Base-by-base conservation (phyloP, 2,888 invertebrate species). In the Halocaridina rubra region DNA sequence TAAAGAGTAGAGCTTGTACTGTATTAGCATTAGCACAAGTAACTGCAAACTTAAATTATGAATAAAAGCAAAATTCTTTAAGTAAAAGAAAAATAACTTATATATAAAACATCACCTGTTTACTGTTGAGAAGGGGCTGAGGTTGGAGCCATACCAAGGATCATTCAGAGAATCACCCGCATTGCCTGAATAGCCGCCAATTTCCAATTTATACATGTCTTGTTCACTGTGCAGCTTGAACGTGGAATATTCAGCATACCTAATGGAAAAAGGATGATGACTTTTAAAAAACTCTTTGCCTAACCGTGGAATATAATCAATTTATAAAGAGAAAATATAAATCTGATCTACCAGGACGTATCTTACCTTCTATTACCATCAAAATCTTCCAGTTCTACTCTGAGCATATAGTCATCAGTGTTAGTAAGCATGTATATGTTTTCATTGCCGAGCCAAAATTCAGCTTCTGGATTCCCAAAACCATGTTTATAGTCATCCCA, bases 401-500 rank as follows among this genome's bases (percentile, higher is more conserved):
- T 91, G 0, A 97, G 92, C 91, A 95, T 94, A 90, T 97, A 97
- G 90, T 97, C 96, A 90, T 97, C 97, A 90, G 97, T 96, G 90
- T 96, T 96, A 57, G 97, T 97, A 69, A 97, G 92, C 96, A 97
- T 96, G 91, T 96, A 97, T 88, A 97, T 97, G 90, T 97, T 97
- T 91, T 97, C 96, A 90, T 97, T 97, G 77, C 97, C 97, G 30
- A 97, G 93, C 97, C 97, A 97, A 91, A 97, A 96, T 91, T 97
- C 97, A 90, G 95, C 95, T 88, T 94, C 94, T 0, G 96, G 95
- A 92, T 97, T 96, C 2, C 97, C 97, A 90, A 97, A 97, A 0
- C 97, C 97, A 90, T 96, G 96, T 91, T 97, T 96, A 91, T 97
- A 97, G 90, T 97, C 96, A 82, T 95, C 94, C 97, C 97, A 97